These are phyloP conservation scores for Hydrophis major DNA, from an alignment of 2,797 vertebrate species.

Conservation along the genomic window DNA sequence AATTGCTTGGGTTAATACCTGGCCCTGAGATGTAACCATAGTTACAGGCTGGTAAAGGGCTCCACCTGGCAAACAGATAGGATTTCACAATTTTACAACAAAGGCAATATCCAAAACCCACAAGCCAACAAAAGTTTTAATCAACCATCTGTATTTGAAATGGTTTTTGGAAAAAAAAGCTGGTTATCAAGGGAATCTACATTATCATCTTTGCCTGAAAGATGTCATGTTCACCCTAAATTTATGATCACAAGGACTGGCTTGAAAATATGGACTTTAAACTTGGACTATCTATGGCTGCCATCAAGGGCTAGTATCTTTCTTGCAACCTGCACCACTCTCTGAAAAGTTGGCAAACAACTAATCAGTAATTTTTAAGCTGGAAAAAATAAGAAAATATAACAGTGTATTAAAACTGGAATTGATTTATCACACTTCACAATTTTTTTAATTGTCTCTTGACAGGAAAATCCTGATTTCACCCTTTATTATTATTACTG, in stretches of 20 bases:
- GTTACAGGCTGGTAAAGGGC: conserved; percentile 98
- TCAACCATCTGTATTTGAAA: not conserved
- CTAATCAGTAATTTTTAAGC: not conserved
- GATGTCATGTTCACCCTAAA: not conserved
- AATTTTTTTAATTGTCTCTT: not conserved
- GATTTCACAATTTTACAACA: not conserved
- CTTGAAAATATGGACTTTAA: not conserved
- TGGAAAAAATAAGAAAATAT: not conserved
- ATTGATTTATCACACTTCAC: not conserved
- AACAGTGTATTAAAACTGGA: not conserved
- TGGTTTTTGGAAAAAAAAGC: not conserved
- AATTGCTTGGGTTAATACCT: conserved; percentile 93
- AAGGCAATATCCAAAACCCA: not conserved
- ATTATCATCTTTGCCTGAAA: not conserved
- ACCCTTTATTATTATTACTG: not conserved
- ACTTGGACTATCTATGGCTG: not conserved
- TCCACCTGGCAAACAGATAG: conserved; percentile 79
- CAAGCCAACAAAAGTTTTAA: not conserved
- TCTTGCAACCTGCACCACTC: not conserved
- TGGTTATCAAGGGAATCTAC: not conserved
- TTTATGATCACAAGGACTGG: not conserved
- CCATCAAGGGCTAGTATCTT: not conserved
- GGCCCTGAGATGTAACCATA: conserved; percentile 98
- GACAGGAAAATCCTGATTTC: not conserved
- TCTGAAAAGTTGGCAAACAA: not conserved